Evolutionary conservation across 1,140 invertebrate species (phyloP), one percentile per base, ranked within the genome.

Genomic region (Aleiodes sp.): DNA sequence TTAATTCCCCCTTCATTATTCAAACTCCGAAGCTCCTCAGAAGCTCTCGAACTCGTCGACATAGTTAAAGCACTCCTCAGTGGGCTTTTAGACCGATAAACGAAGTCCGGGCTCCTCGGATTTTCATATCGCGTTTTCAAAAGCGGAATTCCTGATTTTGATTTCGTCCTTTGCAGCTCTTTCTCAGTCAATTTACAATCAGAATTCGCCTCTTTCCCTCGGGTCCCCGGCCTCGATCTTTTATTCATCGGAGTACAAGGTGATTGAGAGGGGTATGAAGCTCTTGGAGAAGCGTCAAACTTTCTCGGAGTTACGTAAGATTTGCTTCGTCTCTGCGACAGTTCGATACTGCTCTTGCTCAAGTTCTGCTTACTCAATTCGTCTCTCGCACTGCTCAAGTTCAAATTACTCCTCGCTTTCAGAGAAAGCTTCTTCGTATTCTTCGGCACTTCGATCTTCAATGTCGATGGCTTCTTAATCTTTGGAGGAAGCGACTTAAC

Each of bases 111-210:
- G 14, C 52, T 62, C 61, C 39, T 71, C 9, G 63, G 28, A 24
- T 28, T 46, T 26, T 77, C 72, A 7, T 76, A 59, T 67, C 76
- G 57, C 12, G 70, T 78, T 59, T 75, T 78, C 12, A 77, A 57
- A 28, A 81, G 56, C 1, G 79, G 76, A 68, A 81, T 82, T 16
- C 71, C 77, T 16, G 79, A 83, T 63, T 70, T 81, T 4, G 73
- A 75, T 21, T 12, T 21, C 21, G 46, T 9, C 12, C 16, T 52
- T 21, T 1, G 46, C 21, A 2, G 8, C 16, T 52, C 21, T 24
- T 16, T 24, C 16, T 2, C 9, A 52, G 26, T 52, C 6, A 39
- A 66, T 73, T 70, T 70, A 24, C 12, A 26, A 9, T 33, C 28
- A 24, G 19, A 39, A 31, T 66, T 29, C 21, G 33, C 28, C 14